phyloP scores from a whole-genome alignment of 2,113 vertebrate species.

The Arenaria interpres region DNA sequence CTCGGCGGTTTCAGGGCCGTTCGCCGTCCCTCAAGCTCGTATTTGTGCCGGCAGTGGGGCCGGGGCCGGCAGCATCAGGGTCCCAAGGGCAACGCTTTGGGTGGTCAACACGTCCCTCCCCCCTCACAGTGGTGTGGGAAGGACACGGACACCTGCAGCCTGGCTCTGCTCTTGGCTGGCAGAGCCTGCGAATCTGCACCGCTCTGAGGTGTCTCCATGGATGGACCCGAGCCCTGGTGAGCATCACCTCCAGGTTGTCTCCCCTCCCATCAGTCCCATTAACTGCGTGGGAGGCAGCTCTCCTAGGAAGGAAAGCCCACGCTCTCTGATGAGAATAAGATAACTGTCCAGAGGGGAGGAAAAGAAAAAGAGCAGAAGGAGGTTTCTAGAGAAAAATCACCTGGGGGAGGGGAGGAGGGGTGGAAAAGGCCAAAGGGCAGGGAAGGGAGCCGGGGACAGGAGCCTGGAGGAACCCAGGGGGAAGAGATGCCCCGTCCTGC shows the following conservation, averaged over 20 bases:
- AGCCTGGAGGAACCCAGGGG: background rate
- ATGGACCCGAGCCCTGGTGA: accelerated
- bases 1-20: background rate
- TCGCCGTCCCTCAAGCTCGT: background rate
- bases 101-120: accelerated
- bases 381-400: background rate
- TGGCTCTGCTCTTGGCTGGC: background rate
- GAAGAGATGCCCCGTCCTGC: background rate
- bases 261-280: background rate
- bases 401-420: too few species aligned
- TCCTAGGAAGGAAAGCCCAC: background rate
- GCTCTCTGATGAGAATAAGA: background rate
- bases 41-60: background rate
- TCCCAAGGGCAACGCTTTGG: background rate
- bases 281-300: background rate
- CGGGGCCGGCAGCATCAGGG: background rate
- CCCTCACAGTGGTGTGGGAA: accelerated
- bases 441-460: background rate
- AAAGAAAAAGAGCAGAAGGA: background rate
- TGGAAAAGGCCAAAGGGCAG: background rate
- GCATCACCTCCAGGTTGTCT: background rate
- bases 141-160: background rate
- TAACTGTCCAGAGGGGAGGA: background rate
- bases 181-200: background rate
- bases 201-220: background rate